phyloP scores from a whole-genome alignment of 53 echinoderm and acorn worm genomes.

The Henricia sp. region DNA sequence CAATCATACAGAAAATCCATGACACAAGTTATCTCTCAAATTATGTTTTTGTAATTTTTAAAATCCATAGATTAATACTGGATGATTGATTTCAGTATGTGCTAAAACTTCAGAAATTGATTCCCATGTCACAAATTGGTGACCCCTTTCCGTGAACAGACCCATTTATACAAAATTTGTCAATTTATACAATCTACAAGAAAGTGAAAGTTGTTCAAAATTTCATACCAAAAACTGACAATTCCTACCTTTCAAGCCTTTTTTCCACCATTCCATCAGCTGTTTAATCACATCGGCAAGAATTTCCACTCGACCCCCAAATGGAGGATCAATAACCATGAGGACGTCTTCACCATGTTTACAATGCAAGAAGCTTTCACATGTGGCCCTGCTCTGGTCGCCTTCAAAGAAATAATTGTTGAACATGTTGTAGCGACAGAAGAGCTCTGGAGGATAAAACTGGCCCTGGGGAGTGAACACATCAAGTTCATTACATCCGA shows the following conservation, averaged over 20 bases:
- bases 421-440: constrained; percentile 98
- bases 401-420: constrained; percentile 94
- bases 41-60: too few relatives aligned
- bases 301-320: constrained; percentile 93
- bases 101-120: too few relatives aligned
- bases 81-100: too few relatives aligned
- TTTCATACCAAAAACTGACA: neutral
- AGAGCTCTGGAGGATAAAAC: constrained; percentile 81
- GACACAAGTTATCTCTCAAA: too few relatives aligned
- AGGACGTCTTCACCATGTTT: constrained; percentile 67
- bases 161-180: too few relatives aligned
- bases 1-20: too few relatives aligned
- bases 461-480: constrained; percentile 87
- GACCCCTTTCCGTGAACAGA: too few relatives aligned
- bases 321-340: constrained; percentile 97
- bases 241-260: constrained; percentile 3
- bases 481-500: too few relatives aligned
- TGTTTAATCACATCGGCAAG: constrained; percentile 69
- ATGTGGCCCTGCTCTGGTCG: constrained; percentile 39
- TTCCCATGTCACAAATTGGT: too few relatives aligned
- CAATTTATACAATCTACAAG: too few relatives aligned
- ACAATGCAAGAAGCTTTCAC: constrained; percentile 68
- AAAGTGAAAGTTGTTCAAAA: neutral
- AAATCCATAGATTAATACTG: too few relatives aligned
- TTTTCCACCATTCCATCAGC: constrained; percentile 72